A percentile compares a stretch with the other conserved stretches of the same genome.
phyloP scores from a whole-genome alignment of 2,888 invertebrate genomes.

The Priocnemis perturbator region DNA sequence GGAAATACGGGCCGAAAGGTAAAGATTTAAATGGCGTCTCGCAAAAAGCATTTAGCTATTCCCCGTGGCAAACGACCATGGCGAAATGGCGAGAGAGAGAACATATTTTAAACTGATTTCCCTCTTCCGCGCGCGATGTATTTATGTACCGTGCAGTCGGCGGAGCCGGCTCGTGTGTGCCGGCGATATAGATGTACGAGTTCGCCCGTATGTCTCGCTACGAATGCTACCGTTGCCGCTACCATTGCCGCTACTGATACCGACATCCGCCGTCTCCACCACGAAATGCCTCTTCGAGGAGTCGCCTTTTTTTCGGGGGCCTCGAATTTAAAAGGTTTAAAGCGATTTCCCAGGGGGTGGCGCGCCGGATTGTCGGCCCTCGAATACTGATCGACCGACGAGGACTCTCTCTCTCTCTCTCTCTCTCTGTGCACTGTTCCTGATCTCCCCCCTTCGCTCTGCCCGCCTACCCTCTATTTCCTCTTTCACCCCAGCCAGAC shows the following conservation, averaged over 20 bases:
- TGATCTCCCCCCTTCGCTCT: constrained; percentile 14
- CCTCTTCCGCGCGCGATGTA: constrained; percentile 69
- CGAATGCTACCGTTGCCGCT: constrained; percentile 6
- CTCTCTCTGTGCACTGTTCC: constrained; percentile 7
- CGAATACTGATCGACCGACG: constrained; percentile 55
- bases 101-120: constrained; percentile 75
- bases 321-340: constrained; percentile 74
- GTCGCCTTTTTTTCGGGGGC: constrained; percentile 51
- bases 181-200: constrained; percentile 29
- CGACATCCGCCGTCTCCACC: constrained; percentile 15
- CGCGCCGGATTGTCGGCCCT: constrained; percentile 60
- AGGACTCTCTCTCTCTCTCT: constrained; percentile 32
- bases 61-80: constrained; percentile 75
- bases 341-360: constrained; percentile 74
- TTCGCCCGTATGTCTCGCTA: background rate
- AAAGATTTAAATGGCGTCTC: constrained; percentile 74
- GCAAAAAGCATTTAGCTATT: constrained; percentile 76
- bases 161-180: constrained; percentile 33
- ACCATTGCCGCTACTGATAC: constrained; percentile 3
- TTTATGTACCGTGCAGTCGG: constrained; percentile 67
- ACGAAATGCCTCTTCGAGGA: constrained; percentile 46
- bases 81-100: constrained; percentile 68
- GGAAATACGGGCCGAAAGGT: constrained; percentile 60
- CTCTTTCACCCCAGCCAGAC: constrained; percentile 19
- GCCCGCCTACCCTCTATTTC: constrained; percentile 11